Evolutionary conservation across 2,888 invertebrate genomes (phyloP).

Genomic region (Euclidia mi): DNA sequence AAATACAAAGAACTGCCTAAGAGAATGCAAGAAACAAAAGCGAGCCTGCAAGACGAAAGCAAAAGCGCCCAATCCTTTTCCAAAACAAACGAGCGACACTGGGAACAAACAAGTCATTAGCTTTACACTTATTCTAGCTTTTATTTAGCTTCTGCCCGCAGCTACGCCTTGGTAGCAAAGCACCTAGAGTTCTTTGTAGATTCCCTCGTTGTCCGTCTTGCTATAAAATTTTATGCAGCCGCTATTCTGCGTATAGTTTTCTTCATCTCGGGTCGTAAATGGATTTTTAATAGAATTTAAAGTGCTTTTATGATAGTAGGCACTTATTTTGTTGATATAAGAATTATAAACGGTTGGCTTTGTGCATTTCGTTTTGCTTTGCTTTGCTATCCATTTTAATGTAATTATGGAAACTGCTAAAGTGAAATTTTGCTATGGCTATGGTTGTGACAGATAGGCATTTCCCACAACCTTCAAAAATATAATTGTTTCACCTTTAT

Average conservation of each 20-base stretch:
- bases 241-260: constrained; percentile 15
- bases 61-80: constrained; percentile 66
- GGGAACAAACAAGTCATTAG: constrained; percentile 70
- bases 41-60: constrained; percentile 30
- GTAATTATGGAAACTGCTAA: too few relatives aligned
- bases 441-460: too few relatives aligned
- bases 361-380: too few relatives aligned
- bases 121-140: constrained; percentile 53
- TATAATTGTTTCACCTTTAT: too few relatives aligned
- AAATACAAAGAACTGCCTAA: constrained; percentile 13
- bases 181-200: constrained; percentile 38
- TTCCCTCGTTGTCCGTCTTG: constrained; percentile 35
- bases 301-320: too few relatives aligned
- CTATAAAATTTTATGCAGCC: constrained; percentile 31
- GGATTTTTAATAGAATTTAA: too few relatives aligned
- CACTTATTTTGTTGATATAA: too few relatives aligned
- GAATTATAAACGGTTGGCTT: too few relatives aligned
- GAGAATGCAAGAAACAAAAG: constrained; percentile 39
- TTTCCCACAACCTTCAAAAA: too few relatives aligned
- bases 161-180: constrained; percentile 28
- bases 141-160: constrained; percentile 31
- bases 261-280: not conserved
- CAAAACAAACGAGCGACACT: constrained; percentile 67
- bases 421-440: too few relatives aligned
- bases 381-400: too few relatives aligned